A percentile compares a stretch with the other conserved stretches of the same genome.
These are phyloP conservation scores for Hepsetus odoe DNA, from an alignment of 2,113 vertebrate genomes.

Conservation along the genomic window DNA sequence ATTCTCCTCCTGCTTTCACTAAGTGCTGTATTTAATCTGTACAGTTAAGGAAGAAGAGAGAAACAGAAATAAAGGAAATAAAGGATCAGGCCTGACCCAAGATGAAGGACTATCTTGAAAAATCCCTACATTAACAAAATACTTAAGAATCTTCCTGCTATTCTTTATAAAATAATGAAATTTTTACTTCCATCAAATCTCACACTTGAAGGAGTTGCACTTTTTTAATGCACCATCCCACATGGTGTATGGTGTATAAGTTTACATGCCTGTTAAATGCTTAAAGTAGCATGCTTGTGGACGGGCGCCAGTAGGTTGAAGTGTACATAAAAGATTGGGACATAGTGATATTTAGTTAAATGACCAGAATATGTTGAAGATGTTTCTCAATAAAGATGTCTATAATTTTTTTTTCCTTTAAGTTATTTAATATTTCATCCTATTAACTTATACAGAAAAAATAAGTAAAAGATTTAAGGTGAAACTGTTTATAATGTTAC, in stretches of 20 bases:
- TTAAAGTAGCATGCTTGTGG: background rate
- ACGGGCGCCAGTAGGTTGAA: background rate
- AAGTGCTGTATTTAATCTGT: background rate
- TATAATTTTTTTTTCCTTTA: too few relatives aligned
- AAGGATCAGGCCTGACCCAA: too few relatives aligned
- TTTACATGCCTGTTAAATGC: background rate
- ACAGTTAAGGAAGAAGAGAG: background rate
- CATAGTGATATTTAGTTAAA: background rate
- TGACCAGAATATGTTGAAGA: background rate
- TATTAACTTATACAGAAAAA: too few relatives aligned
- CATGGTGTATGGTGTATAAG: too few relatives aligned
- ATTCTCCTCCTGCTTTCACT: slow-evolving; percentile 30
- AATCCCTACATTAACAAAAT: too few relatives aligned
- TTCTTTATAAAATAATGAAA: background rate
- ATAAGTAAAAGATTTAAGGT: too few relatives aligned
- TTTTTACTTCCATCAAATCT: background rate
- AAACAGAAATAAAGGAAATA: too few relatives aligned
- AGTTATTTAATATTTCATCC: too few relatives aligned
- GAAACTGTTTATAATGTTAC: background rate
- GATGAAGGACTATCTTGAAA: too few relatives aligned
- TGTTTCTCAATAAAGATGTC: too few relatives aligned
- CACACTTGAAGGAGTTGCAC: background rate
- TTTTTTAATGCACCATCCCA: background rate
- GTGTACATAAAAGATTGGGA: background rate
- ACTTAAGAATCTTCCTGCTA: background rate